Conservation (phyloP, 2,888 invertebrate genomes). For the Tanaodytes sp. region DNA sequence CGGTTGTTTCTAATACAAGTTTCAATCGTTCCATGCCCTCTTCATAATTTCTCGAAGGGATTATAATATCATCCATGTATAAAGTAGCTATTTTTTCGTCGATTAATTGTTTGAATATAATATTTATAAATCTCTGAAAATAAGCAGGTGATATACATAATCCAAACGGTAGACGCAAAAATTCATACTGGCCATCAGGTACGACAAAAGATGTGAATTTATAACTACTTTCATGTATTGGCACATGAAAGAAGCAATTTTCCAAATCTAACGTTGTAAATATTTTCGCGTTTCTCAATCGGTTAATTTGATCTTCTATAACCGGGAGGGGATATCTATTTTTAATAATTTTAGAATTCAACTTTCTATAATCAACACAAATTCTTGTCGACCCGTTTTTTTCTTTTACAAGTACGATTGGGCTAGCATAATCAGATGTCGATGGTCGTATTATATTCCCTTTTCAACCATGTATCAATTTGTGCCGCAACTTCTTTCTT, state of each 20-base stretch:
- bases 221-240: slow-evolving; percentile 17
- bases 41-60: slow-evolving; percentile 5
- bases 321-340: too few relatives aligned
- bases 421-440: too few relatives aligned
- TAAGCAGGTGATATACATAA: slow-evolving; percentile 18
- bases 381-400: too few relatives aligned
- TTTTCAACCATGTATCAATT: too few relatives aligned
- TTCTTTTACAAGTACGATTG: too few relatives aligned
- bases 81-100: background rate
- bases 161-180: slow-evolving; percentile 10
- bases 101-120: slow-evolving; percentile 11
- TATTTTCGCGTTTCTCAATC: background rate
- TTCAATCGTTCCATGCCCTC: slow-evolving; percentile 14
- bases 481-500: too few relatives aligned
- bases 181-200: slow-evolving; percentile 40
- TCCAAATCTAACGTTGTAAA: too few relatives aligned
- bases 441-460: too few relatives aligned
- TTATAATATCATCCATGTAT: slow-evolving; percentile 18
- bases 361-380: too few relatives aligned
- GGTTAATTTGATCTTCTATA: too few relatives aligned
- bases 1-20: slow-evolving; percentile 8
- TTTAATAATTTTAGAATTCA: too few relatives aligned
- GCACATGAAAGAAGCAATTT: slow-evolving; percentile 4
- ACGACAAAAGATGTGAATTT: slow-evolving; percentile 62
- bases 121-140: slow-evolving; percentile 7